Base-by-base conservation (phyloP, 2,888 invertebrate species). In the Brachyptera risi region DNA sequence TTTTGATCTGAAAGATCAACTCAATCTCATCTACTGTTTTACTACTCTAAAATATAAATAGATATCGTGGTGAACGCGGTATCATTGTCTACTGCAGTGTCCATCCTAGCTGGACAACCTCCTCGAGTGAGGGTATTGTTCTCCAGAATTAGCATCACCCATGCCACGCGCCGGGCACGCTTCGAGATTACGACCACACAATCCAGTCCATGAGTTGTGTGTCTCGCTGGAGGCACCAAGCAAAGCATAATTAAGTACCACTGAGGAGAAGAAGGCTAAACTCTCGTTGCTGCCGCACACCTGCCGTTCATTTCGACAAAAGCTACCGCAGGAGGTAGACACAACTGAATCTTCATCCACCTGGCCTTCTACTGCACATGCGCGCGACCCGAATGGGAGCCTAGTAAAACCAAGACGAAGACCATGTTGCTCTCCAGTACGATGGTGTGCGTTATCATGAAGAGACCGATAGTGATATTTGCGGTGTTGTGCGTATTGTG, bases 101-200 rank as follows among this genome's bases (percentile, higher is more conserved):
- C 2, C 38, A 5, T 3, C 38, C n/a, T 38, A n/a, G 13, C 38
- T 15, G 7, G 11, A 9, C 35, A 7, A 9, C 35, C 7, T 35
- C 35, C 35, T 11, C 7, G 35, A 7, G 38, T 17, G 17, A 3
- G 38, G n/a, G 17, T 3, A 38, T 38, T n/a, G 17, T n/a, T 11
- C 35, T 5, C 11, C 35, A 9, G 38, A n/a, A n/a, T 9, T 17
- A 17, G 13, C n/a, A 13, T 9, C 38, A n/a, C n/a, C n/a, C n/a
- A 3, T n/a, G 49, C 49, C 62, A 62, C 62, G 62, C 59, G 62
- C 62, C 44, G 13, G 62, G 62, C 62, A 59, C 62, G 51, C 62
- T 56, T 58, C 58, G 21, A 21, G 21, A 21, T 23, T 47, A n/a
- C n/a, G n/a, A n/a, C n/a, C n/a, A n/a, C n/a, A n/a, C n/a, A n/a